Base-by-base conservation (phyloP, 2,888 invertebrate genomes). In the Entomobrya multifasciata region DNA sequence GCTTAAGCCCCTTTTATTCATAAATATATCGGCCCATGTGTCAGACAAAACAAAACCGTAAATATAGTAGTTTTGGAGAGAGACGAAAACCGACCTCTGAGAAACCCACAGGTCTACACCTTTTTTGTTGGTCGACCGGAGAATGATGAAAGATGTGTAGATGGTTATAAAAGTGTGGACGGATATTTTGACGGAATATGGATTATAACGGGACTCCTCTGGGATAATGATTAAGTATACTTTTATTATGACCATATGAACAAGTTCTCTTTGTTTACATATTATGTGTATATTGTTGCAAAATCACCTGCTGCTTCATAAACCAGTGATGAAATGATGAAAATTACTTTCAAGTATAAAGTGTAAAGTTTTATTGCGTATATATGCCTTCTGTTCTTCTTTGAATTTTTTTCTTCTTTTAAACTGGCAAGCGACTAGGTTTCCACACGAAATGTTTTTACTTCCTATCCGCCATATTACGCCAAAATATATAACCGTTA, bases 1-100 rank as follows among this genome's bases (percentile, higher is more conserved):
- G n/a, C n/a, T n/a, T n/a, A n/a, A n/a, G 57, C 30, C 15, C 55
- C 49, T 57, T 62, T 62, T 62, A 62, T 62, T 62, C 60, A 62
- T 30, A 62, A 62, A 62, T 30, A 62, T 62, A 62, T 30, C 27
- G 22, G 2, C 47, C 10, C 17, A 15, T 8, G 8, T n/a, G 8
- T 55, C 52, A 17, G 17, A 20, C 52, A 55, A 0, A 57, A 4
- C 25, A n/a, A n/a, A n/a, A n/a, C n/a, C n/a, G n/a, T n/a, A n/a
- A n/a, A n/a, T n/a, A n/a, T n/a, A n/a, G n/a, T n/a, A n/a, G n/a
- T n/a, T n/a, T n/a, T n/a, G n/a, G n/a, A n/a, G n/a, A n/a, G n/a
- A n/a, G n/a, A n/a, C n/a, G n/a, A n/a, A n/a, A n/a, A n/a, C n/a
- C n/a, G n/a, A n/a, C n/a, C n/a, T n/a, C n/a, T n/a, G n/a, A n/a